Conservation (phyloP, 2,113 vertebrate species). For the Falco punctatus region DNA sequence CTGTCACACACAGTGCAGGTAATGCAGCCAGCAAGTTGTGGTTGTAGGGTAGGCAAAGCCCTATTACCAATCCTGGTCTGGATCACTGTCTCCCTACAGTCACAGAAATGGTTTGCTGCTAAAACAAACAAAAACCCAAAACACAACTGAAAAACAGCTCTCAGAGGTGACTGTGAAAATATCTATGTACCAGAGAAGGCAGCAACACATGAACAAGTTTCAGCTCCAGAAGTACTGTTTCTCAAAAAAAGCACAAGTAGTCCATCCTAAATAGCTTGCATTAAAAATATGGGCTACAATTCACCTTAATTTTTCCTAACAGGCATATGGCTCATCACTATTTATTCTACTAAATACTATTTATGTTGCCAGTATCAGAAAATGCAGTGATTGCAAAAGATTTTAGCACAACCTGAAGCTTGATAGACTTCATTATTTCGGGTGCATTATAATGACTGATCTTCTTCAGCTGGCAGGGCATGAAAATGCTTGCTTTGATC, state of each 20-base stretch:
- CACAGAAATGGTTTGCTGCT: neutral
- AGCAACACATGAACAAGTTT: neutral
- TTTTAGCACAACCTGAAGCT: neutral
- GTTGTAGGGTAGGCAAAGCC: neutral
- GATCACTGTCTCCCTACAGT: neutral
- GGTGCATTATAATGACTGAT: neutral
- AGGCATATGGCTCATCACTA: neutral
- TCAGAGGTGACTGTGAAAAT: neutral
- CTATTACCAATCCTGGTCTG: neutral
- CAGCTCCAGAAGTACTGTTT: neutral
- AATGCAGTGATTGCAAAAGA: neutral
- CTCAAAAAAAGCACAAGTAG: neutral
- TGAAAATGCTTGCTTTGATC: neutral
- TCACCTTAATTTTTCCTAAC: neutral
- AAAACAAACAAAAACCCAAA: neutral
- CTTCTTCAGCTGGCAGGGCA: neutral
- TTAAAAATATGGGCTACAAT: neutral
- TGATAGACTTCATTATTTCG: neutral
- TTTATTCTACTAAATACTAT: neutral
- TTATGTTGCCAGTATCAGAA: neutral
- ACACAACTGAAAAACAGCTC: neutral
- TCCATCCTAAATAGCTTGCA: neutral
- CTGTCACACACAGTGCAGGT: rapidly evolving
- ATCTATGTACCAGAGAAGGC: neutral
- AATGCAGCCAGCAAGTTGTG: neutral